These are phyloP conservation scores for Cacoxenus indagator DNA, from an alignment of 2,888 invertebrate species.

Conservation along the genomic window DNA sequence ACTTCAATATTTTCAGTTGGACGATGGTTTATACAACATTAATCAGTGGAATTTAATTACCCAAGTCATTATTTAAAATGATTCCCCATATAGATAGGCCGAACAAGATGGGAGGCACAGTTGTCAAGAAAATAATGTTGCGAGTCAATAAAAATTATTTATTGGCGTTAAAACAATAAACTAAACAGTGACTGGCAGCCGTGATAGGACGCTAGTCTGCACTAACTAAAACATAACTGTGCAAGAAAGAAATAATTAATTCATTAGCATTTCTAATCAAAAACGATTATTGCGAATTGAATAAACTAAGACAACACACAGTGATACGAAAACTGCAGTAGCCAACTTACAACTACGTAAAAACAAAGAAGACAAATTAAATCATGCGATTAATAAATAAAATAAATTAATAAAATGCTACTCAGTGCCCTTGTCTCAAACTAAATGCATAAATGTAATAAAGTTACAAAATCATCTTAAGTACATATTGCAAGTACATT, in stretches of 20 bases:
- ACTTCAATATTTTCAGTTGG: not conserved
- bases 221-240: not conserved
- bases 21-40: not conserved
- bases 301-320: not conserved
- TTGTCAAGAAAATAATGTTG: no score
- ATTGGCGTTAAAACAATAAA: not conserved
- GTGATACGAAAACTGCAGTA: not conserved
- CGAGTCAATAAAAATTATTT: not conserved
- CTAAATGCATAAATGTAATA: not conserved
- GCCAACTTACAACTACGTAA: not conserved
- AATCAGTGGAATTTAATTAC: conserved; percentile 13
- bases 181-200: not conserved
- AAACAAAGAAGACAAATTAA: conserved; percentile 13
- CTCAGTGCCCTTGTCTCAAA: conserved; percentile 8
- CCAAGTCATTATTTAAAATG: conserved; percentile 24
- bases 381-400: conserved; percentile 4
- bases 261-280: conserved; percentile 32
- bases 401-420: conserved; percentile 14
- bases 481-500: not conserved
- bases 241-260: not conserved
- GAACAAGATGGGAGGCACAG: no score
- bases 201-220: not conserved
- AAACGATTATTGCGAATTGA: conserved; percentile 10
- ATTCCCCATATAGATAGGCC: no score
- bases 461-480: not conserved